These are phyloP conservation scores for Harmothoe impar DNA, from an alignment of 2,888 invertebrate genomes.

Conservation along the genomic window DNA sequence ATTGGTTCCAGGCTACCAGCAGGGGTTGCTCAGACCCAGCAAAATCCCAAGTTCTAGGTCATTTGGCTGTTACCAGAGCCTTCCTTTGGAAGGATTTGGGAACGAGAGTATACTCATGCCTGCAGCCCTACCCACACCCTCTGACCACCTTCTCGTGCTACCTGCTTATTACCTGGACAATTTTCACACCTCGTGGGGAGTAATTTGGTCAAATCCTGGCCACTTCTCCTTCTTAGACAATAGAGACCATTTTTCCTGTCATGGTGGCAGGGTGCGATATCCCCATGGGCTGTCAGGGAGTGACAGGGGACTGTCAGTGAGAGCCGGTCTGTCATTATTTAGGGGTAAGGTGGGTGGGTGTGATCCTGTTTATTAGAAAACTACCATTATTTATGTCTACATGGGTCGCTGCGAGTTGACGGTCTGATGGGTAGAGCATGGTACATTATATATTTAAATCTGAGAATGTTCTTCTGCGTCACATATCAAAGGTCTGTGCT, in stretches of 20 bases:
- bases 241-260: background rate
- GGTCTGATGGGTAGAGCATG: too few species aligned
- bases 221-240: background rate
- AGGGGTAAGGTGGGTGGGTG: background rate
- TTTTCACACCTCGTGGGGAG: conserved; percentile 26
- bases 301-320: conserved; percentile 4
- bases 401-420: too few species aligned
- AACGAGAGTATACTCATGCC: too few species aligned
- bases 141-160: background rate
- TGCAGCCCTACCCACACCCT: background rate
- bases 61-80: too few species aligned
- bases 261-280: background rate
- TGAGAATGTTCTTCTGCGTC: too few species aligned
- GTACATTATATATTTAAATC: too few species aligned
- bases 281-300: background rate
- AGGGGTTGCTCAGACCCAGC: too few species aligned
- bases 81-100: too few species aligned
- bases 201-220: conserved; percentile 8
- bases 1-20: too few species aligned
- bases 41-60: too few species aligned
- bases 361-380: conserved; percentile 8
- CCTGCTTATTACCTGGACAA: conserved; percentile 35
- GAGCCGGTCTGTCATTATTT: conserved; percentile 19
- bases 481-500: too few species aligned
- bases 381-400: background rate